Percentiles rank a stretch among this genome's conserved stretches.
Conservation (phyloP, 2,113 vertebrate genomes). For the Sterna hirundo region DNA sequence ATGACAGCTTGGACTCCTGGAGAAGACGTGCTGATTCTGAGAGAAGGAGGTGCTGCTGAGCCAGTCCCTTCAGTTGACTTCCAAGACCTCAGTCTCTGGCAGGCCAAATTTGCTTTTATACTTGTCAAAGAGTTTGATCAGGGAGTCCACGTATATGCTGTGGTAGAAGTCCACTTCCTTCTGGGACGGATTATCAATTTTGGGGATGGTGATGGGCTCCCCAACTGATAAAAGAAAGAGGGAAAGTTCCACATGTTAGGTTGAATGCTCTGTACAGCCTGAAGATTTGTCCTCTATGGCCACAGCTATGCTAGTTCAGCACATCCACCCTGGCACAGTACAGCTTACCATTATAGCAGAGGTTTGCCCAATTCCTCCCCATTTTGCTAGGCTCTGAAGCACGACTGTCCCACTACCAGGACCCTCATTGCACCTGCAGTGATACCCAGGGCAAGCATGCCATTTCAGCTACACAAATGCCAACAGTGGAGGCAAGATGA, state of each 20-base stretch:
- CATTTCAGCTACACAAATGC: neutral
- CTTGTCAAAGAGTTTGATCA: slow-evolving; percentile 89
- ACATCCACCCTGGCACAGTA: neutral
- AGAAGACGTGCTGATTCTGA: neutral
- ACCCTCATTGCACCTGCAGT: neutral
- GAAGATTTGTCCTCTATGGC: neutral
- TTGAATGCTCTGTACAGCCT: neutral
- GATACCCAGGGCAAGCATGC: neutral
- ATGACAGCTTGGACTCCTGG: slow-evolving; percentile 55
- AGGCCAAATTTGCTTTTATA: slow-evolving; percentile 90
- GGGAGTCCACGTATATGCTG: slow-evolving; percentile 85
- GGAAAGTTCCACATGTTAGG: neutral
- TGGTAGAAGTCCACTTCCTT: slow-evolving; percentile 91
- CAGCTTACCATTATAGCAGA: neutral
- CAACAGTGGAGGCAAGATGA: neutral
- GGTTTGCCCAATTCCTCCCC: neutral
- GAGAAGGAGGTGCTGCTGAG: neutral
- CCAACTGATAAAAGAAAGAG: slow-evolving; percentile 80
- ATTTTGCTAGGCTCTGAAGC: neutral
- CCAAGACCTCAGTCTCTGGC: slow-evolving; percentile 83
- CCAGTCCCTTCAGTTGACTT: slow-evolving; percentile 81
- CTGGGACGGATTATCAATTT: slow-evolving; percentile 82
- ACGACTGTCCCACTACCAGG: neutral
- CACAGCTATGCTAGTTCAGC: neutral
- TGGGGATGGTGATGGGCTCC: slow-evolving; percentile 93